phyloP scores from a whole-genome alignment of 1,140 invertebrate genomes.

The Ceratosolen fusciceps region DNA sequence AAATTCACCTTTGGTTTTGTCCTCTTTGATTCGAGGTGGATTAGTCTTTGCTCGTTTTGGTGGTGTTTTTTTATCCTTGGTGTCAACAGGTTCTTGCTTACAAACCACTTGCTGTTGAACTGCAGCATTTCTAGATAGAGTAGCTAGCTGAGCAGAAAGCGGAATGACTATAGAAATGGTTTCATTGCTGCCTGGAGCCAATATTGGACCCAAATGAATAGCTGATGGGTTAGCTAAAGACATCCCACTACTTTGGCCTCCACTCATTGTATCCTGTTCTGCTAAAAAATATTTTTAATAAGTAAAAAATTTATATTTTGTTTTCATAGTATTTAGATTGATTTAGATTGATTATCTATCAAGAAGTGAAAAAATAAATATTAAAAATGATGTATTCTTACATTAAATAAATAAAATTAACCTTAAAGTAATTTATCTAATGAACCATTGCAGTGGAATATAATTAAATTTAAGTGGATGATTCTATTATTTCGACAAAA shows the following conservation, averaged over 20 bases:
- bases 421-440: neutral
- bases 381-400: neutral
- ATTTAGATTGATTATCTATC: neutral
- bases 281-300: conserved; percentile 31
- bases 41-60: conserved; percentile 39
- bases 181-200: conserved; percentile 62
- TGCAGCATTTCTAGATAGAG: conserved; percentile 51
- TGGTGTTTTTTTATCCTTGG: conserved; percentile 40
- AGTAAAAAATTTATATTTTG: neutral
- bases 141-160: conserved; percentile 57
- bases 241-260: conserved; percentile 50
- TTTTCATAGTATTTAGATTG: neutral
- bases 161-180: conserved; percentile 69
- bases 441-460: neutral
- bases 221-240: conserved; percentile 59
- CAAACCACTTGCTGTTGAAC: conserved; percentile 22
- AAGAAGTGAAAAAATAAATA: neutral
- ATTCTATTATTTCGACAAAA: neutral
- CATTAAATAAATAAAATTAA: neutral
- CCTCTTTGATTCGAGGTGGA: conserved; percentile 45
- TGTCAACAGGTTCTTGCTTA: conserved; percentile 35
- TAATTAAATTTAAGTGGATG: too few species aligned
- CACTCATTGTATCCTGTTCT: conserved; percentile 49
- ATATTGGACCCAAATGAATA: conserved; percentile 64
- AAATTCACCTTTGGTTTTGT: conserved; percentile 47